Evolutionary conservation across 2,888 invertebrate genomes (phyloP).

Genomic region (Cinara cedri): DNA sequence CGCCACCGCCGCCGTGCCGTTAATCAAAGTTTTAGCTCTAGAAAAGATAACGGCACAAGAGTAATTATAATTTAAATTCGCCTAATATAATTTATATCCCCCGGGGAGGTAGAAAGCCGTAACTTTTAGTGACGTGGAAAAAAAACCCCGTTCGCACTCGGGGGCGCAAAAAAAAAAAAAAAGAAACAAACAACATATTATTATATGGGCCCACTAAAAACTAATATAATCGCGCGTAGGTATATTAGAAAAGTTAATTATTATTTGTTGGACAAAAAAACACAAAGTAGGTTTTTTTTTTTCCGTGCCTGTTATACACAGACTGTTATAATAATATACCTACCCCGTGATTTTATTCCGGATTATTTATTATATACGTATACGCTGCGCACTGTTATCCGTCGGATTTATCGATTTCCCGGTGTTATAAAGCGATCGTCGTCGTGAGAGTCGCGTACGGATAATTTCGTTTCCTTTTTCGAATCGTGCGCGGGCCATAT

Average conservation of each 20-base stretch:
- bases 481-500: too few species aligned
- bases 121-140: constrained; percentile 22
- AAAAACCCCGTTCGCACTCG: constrained; percentile 1
- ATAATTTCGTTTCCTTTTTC: too few species aligned
- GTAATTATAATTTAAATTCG: constrained; percentile 51
- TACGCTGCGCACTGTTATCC: too few species aligned
- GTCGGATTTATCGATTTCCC: too few species aligned
- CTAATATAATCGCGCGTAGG: constrained; percentile 1
- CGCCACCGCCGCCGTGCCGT: constrained; percentile 11
- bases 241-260: constrained; percentile 3
- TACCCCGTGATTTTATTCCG: too few species aligned
- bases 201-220: not conserved
- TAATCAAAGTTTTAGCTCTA: constrained; percentile 50
- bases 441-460: too few species aligned
- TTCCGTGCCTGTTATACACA: too few species aligned
- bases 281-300: too few species aligned
- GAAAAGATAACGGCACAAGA: constrained; percentile 34
- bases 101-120: not conserved
- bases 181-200: not conserved
- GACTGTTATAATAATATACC: too few species aligned
- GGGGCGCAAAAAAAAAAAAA: not conserved
- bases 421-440: too few species aligned
- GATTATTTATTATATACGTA: too few species aligned
- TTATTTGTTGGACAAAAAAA: constrained; percentile 4
- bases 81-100: constrained; percentile 35